A percentile compares a stretch with the other conserved stretches of the same genome.
phyloP scores from a whole-genome alignment of 2,797 vertebrate genomes.

The Sebastiscus albofasciatus region DNA sequence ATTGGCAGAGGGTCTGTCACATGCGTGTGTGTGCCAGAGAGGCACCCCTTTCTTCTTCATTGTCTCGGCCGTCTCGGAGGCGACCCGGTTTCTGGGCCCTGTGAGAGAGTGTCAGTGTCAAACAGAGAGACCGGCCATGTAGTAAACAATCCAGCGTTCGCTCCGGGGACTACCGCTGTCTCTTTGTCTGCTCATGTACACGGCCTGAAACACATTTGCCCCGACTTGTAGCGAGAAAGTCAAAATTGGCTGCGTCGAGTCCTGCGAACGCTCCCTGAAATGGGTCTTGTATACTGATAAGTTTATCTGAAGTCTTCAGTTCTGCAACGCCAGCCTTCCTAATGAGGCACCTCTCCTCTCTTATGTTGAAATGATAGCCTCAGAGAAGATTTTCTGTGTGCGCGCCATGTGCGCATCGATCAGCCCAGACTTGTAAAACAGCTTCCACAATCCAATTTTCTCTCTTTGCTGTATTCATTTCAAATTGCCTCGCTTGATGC shows the following conservation, averaged over 20 bases:
- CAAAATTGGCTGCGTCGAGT: constrained; percentile 18
- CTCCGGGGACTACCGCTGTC: constrained; percentile 37
- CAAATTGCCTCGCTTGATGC: constrained; percentile 35
- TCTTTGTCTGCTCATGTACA: constrained; percentile 33
- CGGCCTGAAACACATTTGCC: constrained; percentile 27
- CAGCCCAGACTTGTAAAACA: constrained; percentile 73
- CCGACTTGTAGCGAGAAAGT: constrained; percentile 28
- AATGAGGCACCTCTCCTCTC: constrained; percentile 59
- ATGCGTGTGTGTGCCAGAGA: not conserved
- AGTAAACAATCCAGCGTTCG: constrained; percentile 39
- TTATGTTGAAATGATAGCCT: constrained; percentile 70
- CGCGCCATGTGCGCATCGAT: constrained; percentile 57
- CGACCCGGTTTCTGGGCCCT: constrained; percentile 47
- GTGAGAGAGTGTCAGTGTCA: constrained; percentile 41
- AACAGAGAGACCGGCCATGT: constrained; percentile 19
- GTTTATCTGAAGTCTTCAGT: constrained; percentile 41
- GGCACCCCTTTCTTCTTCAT: constrained; percentile 32
- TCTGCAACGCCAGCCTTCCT: constrained; percentile 41
- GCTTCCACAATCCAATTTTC: constrained; percentile 65
- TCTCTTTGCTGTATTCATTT: constrained; percentile 54
- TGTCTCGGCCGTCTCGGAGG: constrained; percentile 27
- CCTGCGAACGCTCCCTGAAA: constrained; percentile 6
- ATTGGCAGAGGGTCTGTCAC: constrained; percentile 26
- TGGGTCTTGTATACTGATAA: constrained; percentile 41
- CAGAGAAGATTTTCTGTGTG: constrained; percentile 69